phyloP scores from a whole-genome alignment of 2,113 vertebrate genomes.

The Upupa epops region DNA sequence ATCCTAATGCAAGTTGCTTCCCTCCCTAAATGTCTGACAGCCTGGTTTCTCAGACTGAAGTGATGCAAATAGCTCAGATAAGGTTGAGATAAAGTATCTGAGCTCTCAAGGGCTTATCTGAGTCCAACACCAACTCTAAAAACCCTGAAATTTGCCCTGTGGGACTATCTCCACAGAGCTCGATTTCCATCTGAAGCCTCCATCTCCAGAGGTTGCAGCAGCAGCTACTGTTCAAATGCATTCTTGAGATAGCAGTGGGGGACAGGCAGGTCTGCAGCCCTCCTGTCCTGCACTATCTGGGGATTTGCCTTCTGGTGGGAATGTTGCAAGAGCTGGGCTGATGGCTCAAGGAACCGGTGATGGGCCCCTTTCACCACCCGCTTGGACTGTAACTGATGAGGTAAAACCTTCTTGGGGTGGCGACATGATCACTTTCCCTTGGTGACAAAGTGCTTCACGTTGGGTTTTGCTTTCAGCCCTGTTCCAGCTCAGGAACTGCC shows the following conservation, averaged over 20 bases:
- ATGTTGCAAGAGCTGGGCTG: background rate
- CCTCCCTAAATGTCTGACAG: background rate
- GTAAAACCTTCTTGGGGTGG: background rate
- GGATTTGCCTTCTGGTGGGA: conserved; percentile 22
- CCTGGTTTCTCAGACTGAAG: conserved; percentile 29
- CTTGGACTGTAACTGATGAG: background rate
- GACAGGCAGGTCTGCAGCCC: background rate
- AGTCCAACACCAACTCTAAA: conserved; percentile 38
- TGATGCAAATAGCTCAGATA: conserved; percentile 69
- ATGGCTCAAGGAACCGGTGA: conserved; percentile 36
- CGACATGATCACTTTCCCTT: conserved; percentile 25
- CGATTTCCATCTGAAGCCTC: conserved; percentile 47
- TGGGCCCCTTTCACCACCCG: conserved; percentile 3
- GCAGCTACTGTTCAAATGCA: conserved; percentile 40
- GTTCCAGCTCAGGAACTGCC: background rate
- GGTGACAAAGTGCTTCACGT: background rate
- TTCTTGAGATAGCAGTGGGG: conserved; percentile 58
- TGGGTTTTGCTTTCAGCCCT: background rate
- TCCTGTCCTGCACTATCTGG: background rate
- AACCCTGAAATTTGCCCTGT: conserved; percentile 37
- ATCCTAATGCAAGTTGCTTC: background rate
- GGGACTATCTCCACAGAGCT: conserved; percentile 6
- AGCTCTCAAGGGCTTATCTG: conserved; percentile 50
- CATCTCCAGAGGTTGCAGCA: conserved; percentile 13
- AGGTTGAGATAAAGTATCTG: conserved; percentile 60